These are phyloP conservation scores for Cerastoderma edule DNA, from an alignment of 2,888 invertebrate species.

Conservation along the genomic window DNA sequence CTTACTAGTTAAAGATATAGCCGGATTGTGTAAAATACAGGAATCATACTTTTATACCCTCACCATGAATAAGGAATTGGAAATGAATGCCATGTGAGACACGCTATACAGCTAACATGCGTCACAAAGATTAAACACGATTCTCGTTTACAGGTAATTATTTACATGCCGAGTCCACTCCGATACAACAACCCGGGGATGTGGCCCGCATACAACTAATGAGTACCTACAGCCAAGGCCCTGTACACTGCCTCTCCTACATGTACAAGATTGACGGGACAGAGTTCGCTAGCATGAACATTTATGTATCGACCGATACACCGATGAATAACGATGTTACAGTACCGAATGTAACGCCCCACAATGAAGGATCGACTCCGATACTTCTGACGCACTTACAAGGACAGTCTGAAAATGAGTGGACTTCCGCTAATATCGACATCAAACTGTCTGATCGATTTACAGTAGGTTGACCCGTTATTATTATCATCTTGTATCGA, in stretches of 20 bases:
- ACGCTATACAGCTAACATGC: too few relatives aligned
- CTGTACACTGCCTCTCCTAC: constrained; percentile 31
- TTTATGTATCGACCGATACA: constrained; percentile 23
- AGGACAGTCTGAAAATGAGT: constrained; percentile 17
- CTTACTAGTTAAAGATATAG: too few relatives aligned
- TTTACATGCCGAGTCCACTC: constrained; percentile 48
- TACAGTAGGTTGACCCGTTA: background rate
- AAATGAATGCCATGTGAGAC: too few relatives aligned
- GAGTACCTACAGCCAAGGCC: background rate
- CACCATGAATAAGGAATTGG: too few relatives aligned
- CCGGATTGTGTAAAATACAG: too few relatives aligned
- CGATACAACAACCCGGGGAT: constrained; percentile 47
- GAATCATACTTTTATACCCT: too few relatives aligned
- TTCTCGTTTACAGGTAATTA: constrained; percentile 39
- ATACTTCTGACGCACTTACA: background rate
- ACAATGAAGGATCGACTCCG: too few relatives aligned
- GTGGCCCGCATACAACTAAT: constrained; percentile 23
- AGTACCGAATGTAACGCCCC: background rate
- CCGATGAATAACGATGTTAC: background rate
- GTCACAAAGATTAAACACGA: too few relatives aligned
- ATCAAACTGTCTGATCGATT: constrained; percentile 3
- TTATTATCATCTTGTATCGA: too few relatives aligned
- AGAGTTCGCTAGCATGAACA: constrained; percentile 32
- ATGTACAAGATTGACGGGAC: constrained; percentile 47
- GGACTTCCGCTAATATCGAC: constrained; percentile 12